Base-by-base conservation (phyloP, 1,140 invertebrate species). In the Trachymyrmex cornetzi region DNA sequence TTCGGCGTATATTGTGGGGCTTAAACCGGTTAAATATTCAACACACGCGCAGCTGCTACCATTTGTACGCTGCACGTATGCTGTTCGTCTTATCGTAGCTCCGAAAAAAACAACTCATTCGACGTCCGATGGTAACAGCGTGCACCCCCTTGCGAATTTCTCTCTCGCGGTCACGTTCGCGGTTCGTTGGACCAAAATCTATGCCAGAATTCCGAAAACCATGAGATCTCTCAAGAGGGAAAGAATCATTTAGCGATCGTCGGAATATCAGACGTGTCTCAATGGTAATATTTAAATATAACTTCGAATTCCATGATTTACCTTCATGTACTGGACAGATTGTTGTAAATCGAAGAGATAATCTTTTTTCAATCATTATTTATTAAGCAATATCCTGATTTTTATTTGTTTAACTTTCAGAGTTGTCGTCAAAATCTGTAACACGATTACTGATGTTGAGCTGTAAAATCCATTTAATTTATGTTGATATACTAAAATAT, bases 1-100 rank as follows among this genome's bases (percentile, higher is more conserved):
- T 79, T 80, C 57, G 87, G 66, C 61, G 50, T 89, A 85, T 79
- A 91, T 91, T 87, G 87, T 27, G 86, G 67, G 55, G 34, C 77
- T 92, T 85, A 82, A 90, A 53, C 75, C 87, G 80, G 86, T 94
- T 92, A 94, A 94, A 94, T 93, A 94, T 94, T 94, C 93, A 93
- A 90, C 87, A 89, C 91, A 92, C 91, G 92, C 69, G 86, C 91
- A 91, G 90, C 88, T 92, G 92, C 90, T 87, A 84, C 77, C 72
- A 79, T 88, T 86, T 87, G 82, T 87, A 88, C 86, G 92, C 72
- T 69, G 67, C 91, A 90, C 92, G 92, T 91, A 87, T 90, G 89
- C 72, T 84, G 88, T 92, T 87, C 92, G 90, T 92, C 93, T 93
- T 93, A 93, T 90, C 92, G 91, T 90, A 89, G 85, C 88, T 30